These are phyloP conservation scores for Carduelis carduelis DNA, from an alignment of 2,797 vertebrate species.

Conservation along the genomic window DNA sequence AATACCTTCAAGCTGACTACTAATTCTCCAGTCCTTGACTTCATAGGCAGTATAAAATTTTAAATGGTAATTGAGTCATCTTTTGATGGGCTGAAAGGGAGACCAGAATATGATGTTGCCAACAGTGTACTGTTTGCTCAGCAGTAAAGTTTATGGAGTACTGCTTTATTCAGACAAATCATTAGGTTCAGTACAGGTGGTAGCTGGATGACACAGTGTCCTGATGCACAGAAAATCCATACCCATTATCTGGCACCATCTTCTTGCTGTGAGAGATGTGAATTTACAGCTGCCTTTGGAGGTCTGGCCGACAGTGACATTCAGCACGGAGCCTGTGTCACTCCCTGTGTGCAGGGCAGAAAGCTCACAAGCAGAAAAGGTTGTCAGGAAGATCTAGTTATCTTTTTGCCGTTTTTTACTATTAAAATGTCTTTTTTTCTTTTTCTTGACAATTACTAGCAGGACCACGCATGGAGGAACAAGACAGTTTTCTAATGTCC, in stretches of 20 bases:
- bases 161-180: slow-evolving; percentile 44
- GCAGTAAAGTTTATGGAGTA: slow-evolving; percentile 54
- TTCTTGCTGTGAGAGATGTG: background rate
- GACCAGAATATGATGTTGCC: slow-evolving; percentile 6
- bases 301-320: background rate
- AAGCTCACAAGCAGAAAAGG: background rate
- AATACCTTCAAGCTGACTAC: background rate
- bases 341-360: background rate
- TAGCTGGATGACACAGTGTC: slow-evolving; percentile 14
- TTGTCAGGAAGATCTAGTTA: background rate
- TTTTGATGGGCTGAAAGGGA: slow-evolving; percentile 23
- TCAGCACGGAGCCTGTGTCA: background rate
- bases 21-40: slow-evolving; percentile 22
- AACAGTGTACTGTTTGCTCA: slow-evolving; percentile 29
- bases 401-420: background rate
- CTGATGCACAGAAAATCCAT: slow-evolving; percentile 42
- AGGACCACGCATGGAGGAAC: background rate
- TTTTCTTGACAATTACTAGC: background rate
- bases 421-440: background rate
- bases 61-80: slow-evolving; percentile 49
- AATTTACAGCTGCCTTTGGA: slow-evolving; percentile 2
- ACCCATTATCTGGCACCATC: background rate
- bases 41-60: slow-evolving; percentile 36
- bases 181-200: slow-evolving; percentile 36
- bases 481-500: background rate